These are phyloP conservation scores for Drosophila greeni DNA, from an alignment of 2,888 invertebrate species.

Conservation along the genomic window DNA sequence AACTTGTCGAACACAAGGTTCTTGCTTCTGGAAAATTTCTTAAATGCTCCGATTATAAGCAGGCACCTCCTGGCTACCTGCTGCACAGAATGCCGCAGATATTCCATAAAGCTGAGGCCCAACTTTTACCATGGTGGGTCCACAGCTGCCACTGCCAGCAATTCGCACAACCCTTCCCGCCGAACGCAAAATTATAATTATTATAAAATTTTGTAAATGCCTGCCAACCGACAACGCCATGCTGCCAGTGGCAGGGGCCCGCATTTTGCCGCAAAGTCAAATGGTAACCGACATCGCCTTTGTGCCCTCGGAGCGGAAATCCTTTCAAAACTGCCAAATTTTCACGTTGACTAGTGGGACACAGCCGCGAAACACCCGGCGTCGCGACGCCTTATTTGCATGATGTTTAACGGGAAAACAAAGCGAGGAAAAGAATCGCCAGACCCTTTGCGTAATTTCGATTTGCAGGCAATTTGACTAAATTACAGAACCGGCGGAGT, in stretches of 20 bases:
- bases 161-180: not conserved
- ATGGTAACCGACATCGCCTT: constrained; percentile 44
- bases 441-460: constrained; percentile 42
- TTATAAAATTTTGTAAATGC: constrained; percentile 58
- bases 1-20: constrained; percentile 50
- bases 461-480: constrained; percentile 62
- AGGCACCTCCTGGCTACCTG: constrained; percentile 34
- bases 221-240: constrained; percentile 7
- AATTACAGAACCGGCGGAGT: constrained; percentile 51
- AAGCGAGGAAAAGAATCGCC: constrained; percentile 3
- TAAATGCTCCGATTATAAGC: constrained; percentile 46
- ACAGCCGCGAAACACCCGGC: constrained; percentile 18
- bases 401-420: constrained; percentile 3
- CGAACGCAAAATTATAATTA: constrained; percentile 64
- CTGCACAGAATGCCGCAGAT: constrained; percentile 54
- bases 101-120: constrained; percentile 39
- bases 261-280: constrained; percentile 61
- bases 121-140: constrained; percentile 45
- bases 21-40: constrained; percentile 53
- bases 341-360: constrained; percentile 49
- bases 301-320: constrained; percentile 11
- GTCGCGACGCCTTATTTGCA: constrained; percentile 45
- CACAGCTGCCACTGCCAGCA: constrained; percentile 49
- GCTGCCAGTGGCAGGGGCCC: constrained; percentile 58
- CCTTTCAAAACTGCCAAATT: constrained; percentile 51